These are phyloP conservation scores for Theropithecus gelada DNA, from an alignment of 2,113 vertebrate genomes.

Conservation along the genomic window DNA sequence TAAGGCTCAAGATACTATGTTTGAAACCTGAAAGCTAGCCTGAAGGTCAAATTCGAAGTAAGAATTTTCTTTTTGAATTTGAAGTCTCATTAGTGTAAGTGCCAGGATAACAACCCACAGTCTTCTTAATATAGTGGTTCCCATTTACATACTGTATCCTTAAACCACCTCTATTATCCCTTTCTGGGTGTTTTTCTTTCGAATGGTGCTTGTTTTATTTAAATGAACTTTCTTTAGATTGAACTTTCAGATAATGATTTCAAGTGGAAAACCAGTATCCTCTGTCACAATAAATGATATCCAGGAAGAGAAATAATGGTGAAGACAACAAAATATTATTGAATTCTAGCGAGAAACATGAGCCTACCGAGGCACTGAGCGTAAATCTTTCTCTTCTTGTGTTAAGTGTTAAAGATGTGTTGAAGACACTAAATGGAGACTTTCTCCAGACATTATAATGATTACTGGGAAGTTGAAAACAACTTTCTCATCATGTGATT, in stretches of 20 bases:
- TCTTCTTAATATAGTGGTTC: constrained; percentile 44
- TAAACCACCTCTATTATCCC: background rate
- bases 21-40: background rate
- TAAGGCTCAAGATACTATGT: background rate
- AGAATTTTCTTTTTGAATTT: constrained; percentile 16
- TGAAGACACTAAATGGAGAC: background rate
- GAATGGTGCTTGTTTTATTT: constrained; percentile 16
- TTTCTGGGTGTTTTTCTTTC: background rate
- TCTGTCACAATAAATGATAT: background rate
- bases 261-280: background rate
- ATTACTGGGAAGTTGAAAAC: background rate
- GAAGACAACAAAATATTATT: constrained; percentile 10
- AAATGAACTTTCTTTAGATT: constrained; percentile 15
- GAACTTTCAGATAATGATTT: constrained; percentile 35
- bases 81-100: background rate
- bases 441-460: background rate
- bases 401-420: background rate
- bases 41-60: background rate
- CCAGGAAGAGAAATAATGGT: background rate
- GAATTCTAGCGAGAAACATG: background rate
- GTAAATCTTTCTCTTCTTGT: background rate
- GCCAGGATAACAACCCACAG: background rate
- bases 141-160: constrained; percentile 9
- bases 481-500: background rate
- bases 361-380: background rate